Conservation (phyloP, 2,888 invertebrate species). For the Alsophila aescularia region DNA sequence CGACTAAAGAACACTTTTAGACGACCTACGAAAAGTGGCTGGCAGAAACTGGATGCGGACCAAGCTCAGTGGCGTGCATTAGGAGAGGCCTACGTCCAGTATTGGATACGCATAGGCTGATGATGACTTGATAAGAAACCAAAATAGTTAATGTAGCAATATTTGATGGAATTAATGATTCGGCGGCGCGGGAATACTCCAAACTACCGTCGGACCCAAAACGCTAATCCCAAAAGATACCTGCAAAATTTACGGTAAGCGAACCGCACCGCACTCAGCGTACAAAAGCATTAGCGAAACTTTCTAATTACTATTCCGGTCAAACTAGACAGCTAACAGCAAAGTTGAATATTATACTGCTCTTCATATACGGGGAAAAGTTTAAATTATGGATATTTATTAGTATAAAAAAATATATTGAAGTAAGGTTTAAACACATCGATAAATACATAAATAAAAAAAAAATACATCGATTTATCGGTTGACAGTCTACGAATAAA, state of each 20-base stretch:
- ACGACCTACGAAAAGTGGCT: too few relatives aligned
- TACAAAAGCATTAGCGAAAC: slow-evolving; percentile 11
- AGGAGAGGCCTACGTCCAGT: too few relatives aligned
- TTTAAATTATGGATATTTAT: neutral
- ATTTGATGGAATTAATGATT: neutral
- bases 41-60: too few relatives aligned
- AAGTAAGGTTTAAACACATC: too few relatives aligned
- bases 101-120: too few relatives aligned
- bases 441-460: too few relatives aligned
- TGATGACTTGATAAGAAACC: too few relatives aligned
- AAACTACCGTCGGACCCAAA: neutral
- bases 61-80: too few relatives aligned
- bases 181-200: neutral
- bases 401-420: too few relatives aligned
- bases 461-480: too few relatives aligned
- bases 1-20: too few relatives aligned
- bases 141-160: neutral
- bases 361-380: neutral
- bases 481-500: too few relatives aligned
- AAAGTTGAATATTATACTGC: slow-evolving; percentile 8
- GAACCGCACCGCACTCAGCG: slow-evolving; percentile 5
- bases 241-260: slow-evolving; percentile 4
- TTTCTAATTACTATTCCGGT: slow-evolving; percentile 6
- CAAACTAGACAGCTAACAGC: slow-evolving; percentile 9
- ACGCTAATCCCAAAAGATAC: slow-evolving; percentile 3